Percentiles rank a stretch among this genome's conserved stretches.
These are phyloP conservation scores for Semotilus atromaculatus DNA, from an alignment of 2,797 vertebrate genomes.

Conservation along the genomic window DNA sequence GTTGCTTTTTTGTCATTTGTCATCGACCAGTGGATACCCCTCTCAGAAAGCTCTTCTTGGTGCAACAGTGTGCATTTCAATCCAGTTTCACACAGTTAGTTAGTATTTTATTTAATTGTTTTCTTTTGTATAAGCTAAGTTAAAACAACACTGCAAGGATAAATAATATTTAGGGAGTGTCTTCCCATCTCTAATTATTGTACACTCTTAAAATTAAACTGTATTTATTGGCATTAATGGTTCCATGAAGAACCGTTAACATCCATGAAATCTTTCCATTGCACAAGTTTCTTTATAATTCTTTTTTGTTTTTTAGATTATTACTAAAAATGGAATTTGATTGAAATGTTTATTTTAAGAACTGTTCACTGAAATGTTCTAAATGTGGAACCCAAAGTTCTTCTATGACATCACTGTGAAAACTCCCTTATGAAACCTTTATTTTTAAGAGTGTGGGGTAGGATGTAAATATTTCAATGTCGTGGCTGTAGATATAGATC, in stretches of 20 bases:
- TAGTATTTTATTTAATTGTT: slow-evolving; percentile 52
- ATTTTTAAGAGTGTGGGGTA: slow-evolving; percentile 20
- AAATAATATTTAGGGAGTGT: slow-evolving; percentile 39
- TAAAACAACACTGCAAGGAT: slow-evolving; percentile 50
- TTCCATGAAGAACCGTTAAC: not conserved
- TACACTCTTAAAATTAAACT: not conserved
- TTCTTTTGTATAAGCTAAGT: slow-evolving; percentile 57
- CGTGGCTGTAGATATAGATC: slow-evolving; percentile 64
- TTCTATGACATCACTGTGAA: not conserved
- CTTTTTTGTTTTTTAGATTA: no score
- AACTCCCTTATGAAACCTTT: not conserved
- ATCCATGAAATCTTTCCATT: not conserved
- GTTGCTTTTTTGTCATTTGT: not conserved
- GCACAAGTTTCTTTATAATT: not conserved
- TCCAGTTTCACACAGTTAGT: slow-evolving; percentile 16
- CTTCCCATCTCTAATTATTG: slow-evolving; percentile 47
- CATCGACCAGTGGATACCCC: slow-evolving; percentile 39
- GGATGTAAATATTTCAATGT: slow-evolving; percentile 79
- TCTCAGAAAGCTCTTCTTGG: slow-evolving; percentile 58
- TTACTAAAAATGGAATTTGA: no score
- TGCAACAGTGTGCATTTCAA: slow-evolving; percentile 44
- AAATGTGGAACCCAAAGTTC: not conserved
- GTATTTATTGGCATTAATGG: not conserved
- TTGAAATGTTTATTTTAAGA: no score
- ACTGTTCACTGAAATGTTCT: not conserved